A percentile compares a stretch with the other conserved stretches of the same genome.
These are phyloP conservation scores for Drosophila multiciliata DNA, from an alignment of 2,888 invertebrate genomes.

Conservation along the genomic window DNA sequence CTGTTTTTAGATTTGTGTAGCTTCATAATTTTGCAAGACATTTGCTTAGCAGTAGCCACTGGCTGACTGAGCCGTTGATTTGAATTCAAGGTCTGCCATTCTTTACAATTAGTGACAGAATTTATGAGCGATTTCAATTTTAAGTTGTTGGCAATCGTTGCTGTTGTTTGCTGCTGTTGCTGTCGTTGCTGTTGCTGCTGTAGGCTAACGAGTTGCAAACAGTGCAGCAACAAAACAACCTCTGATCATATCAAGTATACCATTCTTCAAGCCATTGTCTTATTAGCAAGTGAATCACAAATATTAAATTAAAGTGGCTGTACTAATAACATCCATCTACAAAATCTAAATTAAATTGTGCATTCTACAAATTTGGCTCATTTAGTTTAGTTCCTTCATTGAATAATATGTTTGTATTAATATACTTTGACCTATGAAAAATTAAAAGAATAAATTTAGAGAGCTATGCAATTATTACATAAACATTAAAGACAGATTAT, in stretches of 20 bases:
- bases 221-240: slow-evolving; percentile 15
- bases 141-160: slow-evolving; percentile 50
- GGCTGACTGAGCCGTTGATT: slow-evolving; percentile 60
- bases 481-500: not conserved
- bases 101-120: slow-evolving; percentile 76
- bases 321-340: not conserved
- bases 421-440: slow-evolving; percentile 41
- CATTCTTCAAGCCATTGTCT: slow-evolving; percentile 13
- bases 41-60: slow-evolving; percentile 64
- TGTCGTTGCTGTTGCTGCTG: slow-evolving; percentile 20
- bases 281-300: not conserved
- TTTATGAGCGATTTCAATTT: slow-evolving; percentile 79
- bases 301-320: slow-evolving; percentile 1
- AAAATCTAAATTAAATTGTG: not conserved
- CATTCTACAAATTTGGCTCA: slow-evolving; percentile 14
- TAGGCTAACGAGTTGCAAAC: slow-evolving; percentile 62
- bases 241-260: slow-evolving; percentile 19
- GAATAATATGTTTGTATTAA: slow-evolving; percentile 27
- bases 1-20: slow-evolving; percentile 58
- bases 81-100: slow-evolving; percentile 75
- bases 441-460: slow-evolving; percentile 46
- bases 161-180: slow-evolving; percentile 32
- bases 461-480: not conserved
- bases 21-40: slow-evolving; percentile 72
- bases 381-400: slow-evolving; percentile 46